Base-by-base conservation (phyloP, 2,797 vertebrate species). In the Coregonus suidteri region DNA sequence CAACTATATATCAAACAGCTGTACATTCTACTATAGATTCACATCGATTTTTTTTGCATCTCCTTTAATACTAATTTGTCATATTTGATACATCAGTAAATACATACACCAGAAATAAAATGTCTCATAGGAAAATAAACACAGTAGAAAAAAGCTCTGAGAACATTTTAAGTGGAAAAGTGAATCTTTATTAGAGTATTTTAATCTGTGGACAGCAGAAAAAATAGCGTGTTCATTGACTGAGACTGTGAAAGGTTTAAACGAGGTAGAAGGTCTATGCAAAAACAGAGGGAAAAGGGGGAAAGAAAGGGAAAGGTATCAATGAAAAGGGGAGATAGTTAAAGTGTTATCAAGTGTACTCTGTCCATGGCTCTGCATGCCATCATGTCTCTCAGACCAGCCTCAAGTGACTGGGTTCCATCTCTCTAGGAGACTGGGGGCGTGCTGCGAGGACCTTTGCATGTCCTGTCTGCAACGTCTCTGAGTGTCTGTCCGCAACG, bases 131-230 rank as follows among this genome's bases (percentile, higher is more conserved):
- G n/a, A 6, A 9, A 35, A 4, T 31, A 37, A 15, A 31, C 30
- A 47, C 41, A 47, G 41, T 6, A 69, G 11, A 41, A 37, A 14
- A 18, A 34, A 68, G 15, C 31, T 16, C 14, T 35, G n/a, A 6
- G 35, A 70, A 47, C 6, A 47, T 47, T 69, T 18, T 9, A 20
- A 47, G 18, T 41, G 81, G 80, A 83, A 82, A 79, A 37, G 71
- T 72, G 3, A 71, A 77, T 83, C 71, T 89, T 88, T 84, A 85
- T 87, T 88, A 77, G 76, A 84, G 84, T 74, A 81, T 78, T 80
- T 83, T 65, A 77, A 87, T 84, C 75, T 79, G 51, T 76, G 80
- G 37, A 80, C 71, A 79, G 56, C 37, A 81, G 52, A 80, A 41
- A 74, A 81, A 82, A 80, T 78, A 34, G 41, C 41, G 11, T 47